Evolutionary conservation across 2,888 invertebrate species (phyloP).

Genomic region (Aleiodes testaceus): DNA sequence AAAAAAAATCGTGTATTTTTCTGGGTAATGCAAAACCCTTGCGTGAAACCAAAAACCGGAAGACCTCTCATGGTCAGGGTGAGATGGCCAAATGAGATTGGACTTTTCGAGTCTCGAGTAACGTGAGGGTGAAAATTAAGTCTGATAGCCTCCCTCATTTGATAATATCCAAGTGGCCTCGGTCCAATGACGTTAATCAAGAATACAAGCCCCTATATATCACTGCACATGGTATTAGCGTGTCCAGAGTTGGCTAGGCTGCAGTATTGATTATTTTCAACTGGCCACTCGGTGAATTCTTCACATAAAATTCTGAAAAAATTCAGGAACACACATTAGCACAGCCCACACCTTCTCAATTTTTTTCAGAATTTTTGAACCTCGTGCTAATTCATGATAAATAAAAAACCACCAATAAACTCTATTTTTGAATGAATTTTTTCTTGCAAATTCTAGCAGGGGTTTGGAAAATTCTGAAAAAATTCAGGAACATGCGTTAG

Average conservation of each 20-base stretch:
- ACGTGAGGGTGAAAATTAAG: constrained; percentile 15
- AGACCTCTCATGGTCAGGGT: constrained; percentile 22
- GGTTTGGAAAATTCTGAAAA: too few relatives aligned
- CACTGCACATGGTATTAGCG: constrained; percentile 14
- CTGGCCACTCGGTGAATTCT: constrained; percentile 8
- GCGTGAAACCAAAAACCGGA: constrained; percentile 12
- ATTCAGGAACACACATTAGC: too few relatives aligned
- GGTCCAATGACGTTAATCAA: constrained; percentile 11
- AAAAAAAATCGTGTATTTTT: neutral
- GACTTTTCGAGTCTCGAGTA: neutral
- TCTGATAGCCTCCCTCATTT: constrained; percentile 2
- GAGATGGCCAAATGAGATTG: constrained; percentile 20
- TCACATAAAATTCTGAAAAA: too few relatives aligned
- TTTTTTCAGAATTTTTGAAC: too few relatives aligned
- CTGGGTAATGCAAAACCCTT: neutral
- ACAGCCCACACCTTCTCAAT: too few relatives aligned
- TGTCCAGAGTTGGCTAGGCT: neutral
- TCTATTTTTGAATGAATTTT: too few relatives aligned
- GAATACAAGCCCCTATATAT: neutral
- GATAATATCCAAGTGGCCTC: constrained; percentile 22
- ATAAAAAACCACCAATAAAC: too few relatives aligned
- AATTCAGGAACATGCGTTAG: too few relatives aligned
- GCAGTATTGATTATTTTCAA: constrained; percentile 18
- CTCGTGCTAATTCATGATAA: too few relatives aligned
- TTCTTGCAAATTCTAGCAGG: too few relatives aligned